These are phyloP conservation scores for Abscondita cerata DNA, from an alignment of 2,888 invertebrate genomes.

Conservation along the genomic window DNA sequence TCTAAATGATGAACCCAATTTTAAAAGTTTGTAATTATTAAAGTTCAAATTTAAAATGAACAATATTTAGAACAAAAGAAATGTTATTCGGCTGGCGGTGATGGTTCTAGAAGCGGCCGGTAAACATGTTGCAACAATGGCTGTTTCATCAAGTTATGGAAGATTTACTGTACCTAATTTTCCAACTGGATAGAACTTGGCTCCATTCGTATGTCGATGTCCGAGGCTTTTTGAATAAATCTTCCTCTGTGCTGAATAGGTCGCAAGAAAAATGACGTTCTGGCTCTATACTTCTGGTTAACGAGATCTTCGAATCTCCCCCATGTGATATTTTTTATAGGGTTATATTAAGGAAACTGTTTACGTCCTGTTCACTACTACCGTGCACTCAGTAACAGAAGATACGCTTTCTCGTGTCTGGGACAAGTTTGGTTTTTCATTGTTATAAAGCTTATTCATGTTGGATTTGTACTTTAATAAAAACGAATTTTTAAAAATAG, in stretches of 20 bases:
- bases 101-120: too few species aligned
- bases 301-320: constrained; percentile 12
- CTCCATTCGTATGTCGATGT: neutral
- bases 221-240: constrained; percentile 12
- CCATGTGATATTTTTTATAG: constrained; percentile 12
- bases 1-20: too few species aligned
- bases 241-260: constrained; percentile 7
- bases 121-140: constrained; percentile 12
- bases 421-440: too few species aligned
- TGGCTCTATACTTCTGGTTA: constrained; percentile 3
- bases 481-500: too few species aligned
- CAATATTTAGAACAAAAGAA: too few species aligned
- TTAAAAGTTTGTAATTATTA: too few species aligned
- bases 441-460: too few species aligned
- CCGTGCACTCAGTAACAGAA: too few species aligned
- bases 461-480: too few species aligned
- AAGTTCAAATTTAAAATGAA: too few species aligned
- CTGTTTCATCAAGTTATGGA: neutral
- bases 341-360: constrained; percentile 11
- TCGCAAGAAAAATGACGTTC: neutral
- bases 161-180: constrained; percentile 1
- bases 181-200: constrained; percentile 6
- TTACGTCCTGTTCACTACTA: too few species aligned
- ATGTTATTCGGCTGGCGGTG: neutral
- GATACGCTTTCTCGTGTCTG: too few species aligned